Evolutionary conservation across 1,140 invertebrate species (phyloP).

Genomic region (Grapholita molesta): DNA sequence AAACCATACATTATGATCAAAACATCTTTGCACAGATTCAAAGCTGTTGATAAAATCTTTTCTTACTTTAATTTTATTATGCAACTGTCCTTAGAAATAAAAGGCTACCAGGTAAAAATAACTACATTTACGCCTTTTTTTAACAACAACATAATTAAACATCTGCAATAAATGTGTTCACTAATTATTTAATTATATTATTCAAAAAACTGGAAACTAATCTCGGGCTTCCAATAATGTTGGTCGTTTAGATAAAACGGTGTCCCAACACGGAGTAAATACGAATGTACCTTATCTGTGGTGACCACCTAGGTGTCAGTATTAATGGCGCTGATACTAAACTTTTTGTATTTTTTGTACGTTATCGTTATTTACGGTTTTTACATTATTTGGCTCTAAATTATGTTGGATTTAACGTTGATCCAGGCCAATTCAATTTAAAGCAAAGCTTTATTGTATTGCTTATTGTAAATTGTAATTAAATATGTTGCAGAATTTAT

Average conservation of each 20-base stretch:
- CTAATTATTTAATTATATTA: constrained; percentile 17
- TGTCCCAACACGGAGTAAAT: constrained; percentile 67
- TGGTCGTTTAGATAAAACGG: constrained; percentile 72
- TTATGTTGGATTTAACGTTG: background rate
- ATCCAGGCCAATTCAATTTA: background rate
- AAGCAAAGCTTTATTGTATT: too few species aligned
- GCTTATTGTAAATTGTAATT: too few species aligned
- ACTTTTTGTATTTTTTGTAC: background rate
- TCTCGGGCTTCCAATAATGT: constrained; percentile 68
- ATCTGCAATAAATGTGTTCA: constrained; percentile 5
- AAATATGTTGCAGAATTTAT: too few species aligned
- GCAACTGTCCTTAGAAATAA: too few species aligned
- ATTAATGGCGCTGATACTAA: constrained; percentile 51
- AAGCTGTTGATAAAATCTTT: too few species aligned
- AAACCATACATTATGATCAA: too few species aligned
- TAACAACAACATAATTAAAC: background rate
- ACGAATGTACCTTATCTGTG: constrained; percentile 57
- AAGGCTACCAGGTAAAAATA: too few species aligned
- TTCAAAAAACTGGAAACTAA: constrained; percentile 19
- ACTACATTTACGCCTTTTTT: too few species aligned
- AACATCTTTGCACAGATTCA: too few species aligned
- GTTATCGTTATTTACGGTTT: background rate
- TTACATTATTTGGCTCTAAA: background rate
- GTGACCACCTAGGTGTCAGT: constrained; percentile 64
- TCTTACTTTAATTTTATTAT: too few species aligned